Base-by-base conservation (phyloP, 1,140 invertebrate species). In the Planococcus citri region DNA sequence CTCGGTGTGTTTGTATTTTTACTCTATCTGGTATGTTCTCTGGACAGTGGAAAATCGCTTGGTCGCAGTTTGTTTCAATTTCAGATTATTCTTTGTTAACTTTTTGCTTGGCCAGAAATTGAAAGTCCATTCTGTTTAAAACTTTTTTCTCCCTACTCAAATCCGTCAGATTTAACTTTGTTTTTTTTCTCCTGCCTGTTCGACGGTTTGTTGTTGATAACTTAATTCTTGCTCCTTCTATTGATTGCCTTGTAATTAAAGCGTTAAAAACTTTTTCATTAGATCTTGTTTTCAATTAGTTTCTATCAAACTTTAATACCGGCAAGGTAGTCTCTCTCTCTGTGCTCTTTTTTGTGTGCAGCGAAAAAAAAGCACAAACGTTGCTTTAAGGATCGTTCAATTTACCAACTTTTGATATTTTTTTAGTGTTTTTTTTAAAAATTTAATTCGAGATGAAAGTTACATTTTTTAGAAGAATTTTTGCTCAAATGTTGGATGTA, bases 31-130 rank as follows among this genome's bases (percentile, higher is more conserved):
- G n/a, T n/a, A n/a, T n/a, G 41, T 6, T 9, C 41, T 51, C 12
- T 17, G 41, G 41, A 51, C 41, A 51, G 6, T 51, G 41, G 2
- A 37, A 51, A 51, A 17, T 51, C 41, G 41, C 41, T n/a, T 51
- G 41, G 41, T 51, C 41, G 12, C 41, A 20, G 41, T 51, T 51
- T 51, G 41, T 51, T 51, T 51, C 41, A 51, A 51, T 51, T 51
- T 51, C n/a, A 51, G 41, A 51, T 51, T 51, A 51, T 51, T 51
- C 41, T 51, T 51, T 51, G 41, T 51, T 51, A 51, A 51, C 41
- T 51, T 51, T 51, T 51, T 20, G 41, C n/a, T 51, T 20, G 41
- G 41, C 6, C 41, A 51, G 41, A 51, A 51, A 51, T 51, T 51
- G 41, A 51, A 51, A 51, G 41, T 17, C 41, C n/a, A 51, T 51